Evolutionary conservation across 2,113 vertebrate genomes (phyloP), one percentile per base, ranked within the genome.

Genomic region (Megaceryle torquata): DNA sequence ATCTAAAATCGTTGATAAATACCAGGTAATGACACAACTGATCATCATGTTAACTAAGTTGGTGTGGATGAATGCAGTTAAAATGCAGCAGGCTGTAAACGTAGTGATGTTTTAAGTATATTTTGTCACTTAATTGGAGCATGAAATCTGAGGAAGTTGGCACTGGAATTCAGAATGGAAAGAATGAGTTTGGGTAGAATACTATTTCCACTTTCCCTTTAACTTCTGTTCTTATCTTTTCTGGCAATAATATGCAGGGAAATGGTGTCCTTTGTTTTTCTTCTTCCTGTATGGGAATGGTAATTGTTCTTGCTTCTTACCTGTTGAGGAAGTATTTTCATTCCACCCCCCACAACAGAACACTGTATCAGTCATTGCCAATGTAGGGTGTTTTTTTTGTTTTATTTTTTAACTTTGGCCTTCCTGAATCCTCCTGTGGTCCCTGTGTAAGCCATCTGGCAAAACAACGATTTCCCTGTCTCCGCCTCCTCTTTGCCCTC

Each of bases 241-340:
- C 56, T 77, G 82, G 91, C 91, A 93, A 2, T 77, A 89, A 70
- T 82, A 80, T 78, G 67, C 31, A 59, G 89, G 91, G 88, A 96
- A 96, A 65, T 65, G 35, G 35, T 92, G 61, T 92, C 94, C 91
- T 96, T 96, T 97, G 91, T 95, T 96, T 89, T 79, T 92, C 81
- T 61, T 72, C 70, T 96, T 96, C 94, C 94, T 95, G 95, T 96
- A 87, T 93, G 72, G 87, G 87, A 96, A 88, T 94, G 82, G 85
- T 59, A 82, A 95, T 91, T 96, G 94, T 97, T 93, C 60, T 88
- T 72, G 78, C 18, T 67, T 82, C 53, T 94, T 96, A 97, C 95
- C 94, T 97, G 94, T 86, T 95, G 93, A 96, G 91, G 94, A 95
- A 97, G 64, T 77, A 80, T 82, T 88, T 71, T 91, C 29, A 82